These are phyloP conservation scores for Drosophila multiciliata DNA, from an alignment of 2,888 invertebrate genomes.

Conservation along the genomic window DNA sequence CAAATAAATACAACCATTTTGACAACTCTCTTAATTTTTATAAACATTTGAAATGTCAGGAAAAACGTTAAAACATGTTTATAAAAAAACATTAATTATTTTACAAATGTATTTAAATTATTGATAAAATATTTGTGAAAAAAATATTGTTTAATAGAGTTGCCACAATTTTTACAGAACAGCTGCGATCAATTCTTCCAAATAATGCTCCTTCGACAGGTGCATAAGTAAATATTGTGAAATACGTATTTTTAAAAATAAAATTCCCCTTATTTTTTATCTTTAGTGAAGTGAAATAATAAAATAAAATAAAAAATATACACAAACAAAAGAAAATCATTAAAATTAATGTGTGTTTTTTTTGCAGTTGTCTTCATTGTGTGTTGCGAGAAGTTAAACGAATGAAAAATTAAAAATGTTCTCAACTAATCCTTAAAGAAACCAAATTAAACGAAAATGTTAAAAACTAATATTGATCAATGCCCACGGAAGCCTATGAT, in stretches of 20 bases:
- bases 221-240: background rate
- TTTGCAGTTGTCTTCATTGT: slow-evolving; percentile 35
- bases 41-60: background rate
- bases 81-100: background rate
- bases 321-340: background rate
- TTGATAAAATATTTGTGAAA: background rate
- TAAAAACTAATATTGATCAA: slow-evolving; percentile 19
- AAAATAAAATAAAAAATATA: background rate
- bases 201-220: background rate
- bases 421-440: background rate
- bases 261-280: background rate
- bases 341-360: background rate
- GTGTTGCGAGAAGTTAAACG: slow-evolving; percentile 17
- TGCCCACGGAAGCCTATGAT: slow-evolving; percentile 25
- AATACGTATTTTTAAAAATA: background rate
- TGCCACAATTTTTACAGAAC: background rate
- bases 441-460: slow-evolving; percentile 31
- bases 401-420: slow-evolving; percentile 16
- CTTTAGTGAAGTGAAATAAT: background rate
- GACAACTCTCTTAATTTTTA: slow-evolving; percentile 1
- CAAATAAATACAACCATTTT: background rate
- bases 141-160: background rate
- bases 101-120: background rate
- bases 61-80: background rate
- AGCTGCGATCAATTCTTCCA: slow-evolving; percentile 2